Base-by-base conservation (phyloP, 2,113 vertebrate species). In the Actinemys pallida region DNA sequence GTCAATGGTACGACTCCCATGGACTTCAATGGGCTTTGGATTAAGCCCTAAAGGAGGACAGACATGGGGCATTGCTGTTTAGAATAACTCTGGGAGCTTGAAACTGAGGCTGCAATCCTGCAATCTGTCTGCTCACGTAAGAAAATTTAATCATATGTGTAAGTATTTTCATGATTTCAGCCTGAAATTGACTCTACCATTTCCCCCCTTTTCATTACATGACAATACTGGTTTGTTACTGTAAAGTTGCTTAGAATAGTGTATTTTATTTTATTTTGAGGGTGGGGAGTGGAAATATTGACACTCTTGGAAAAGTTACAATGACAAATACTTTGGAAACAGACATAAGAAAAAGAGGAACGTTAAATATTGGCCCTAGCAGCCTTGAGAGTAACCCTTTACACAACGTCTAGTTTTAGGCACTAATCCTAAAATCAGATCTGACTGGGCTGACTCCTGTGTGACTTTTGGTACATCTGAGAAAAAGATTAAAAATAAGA, bases 121-220 rank as follows among this genome's bases (percentile, higher is more conserved):
- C 47, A 54, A n/a, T 5, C 3, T 54, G 5, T 72, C 29, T 10
- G 17, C 3, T 27, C n/a, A 5, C 0, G 45, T 0, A 29, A 24
- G 5, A 93, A 45, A 87, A 59, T 53, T n/a, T 13, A 84, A 83
- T 75, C 16, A 9, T 0, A 57, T 27, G 45, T 10, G 5, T 8
- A 50, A 90, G 24, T 12, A 86, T 19, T 9, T 29, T 84, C 39
- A 47, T 3, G 12, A 47, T 47, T 87, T 80, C 49, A 83, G 24
- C 10, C 24, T 62, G 82, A 90, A 84, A 59, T 5, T 25, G 5
- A 8, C 82, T 13, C 65, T 49, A 54, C 20, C 14, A 52, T 12
- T 88, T 50, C 83, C 19, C 29, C 14, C 17, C 22, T 76, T 85
- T 72, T 62, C 57, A 25, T 19, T 78, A 53, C 1, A 86, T 62